phyloP scores from a whole-genome alignment of 2,113 vertebrate genomes.

The Psammodynastes pulverulentus region DNA sequence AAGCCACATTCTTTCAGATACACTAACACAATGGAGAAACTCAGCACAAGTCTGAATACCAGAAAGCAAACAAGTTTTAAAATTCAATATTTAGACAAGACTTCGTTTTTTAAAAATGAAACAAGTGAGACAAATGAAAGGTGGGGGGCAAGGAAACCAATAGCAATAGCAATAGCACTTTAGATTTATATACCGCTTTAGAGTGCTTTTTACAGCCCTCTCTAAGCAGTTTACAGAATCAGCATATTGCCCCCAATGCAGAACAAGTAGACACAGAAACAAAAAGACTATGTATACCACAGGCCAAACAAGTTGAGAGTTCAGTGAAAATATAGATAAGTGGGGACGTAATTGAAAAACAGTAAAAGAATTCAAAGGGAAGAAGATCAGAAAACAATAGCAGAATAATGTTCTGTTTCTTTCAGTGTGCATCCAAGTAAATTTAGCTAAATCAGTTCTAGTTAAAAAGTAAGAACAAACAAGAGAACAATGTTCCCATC shows the following conservation, averaged over 20 bases:
- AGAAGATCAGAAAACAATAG: background rate
- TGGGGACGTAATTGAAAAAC: background rate
- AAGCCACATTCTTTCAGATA: background rate
- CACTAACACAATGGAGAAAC: background rate
- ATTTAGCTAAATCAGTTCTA: background rate
- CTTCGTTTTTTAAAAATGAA: background rate
- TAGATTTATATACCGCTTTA: no score
- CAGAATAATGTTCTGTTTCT: background rate
- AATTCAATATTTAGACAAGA: background rate
- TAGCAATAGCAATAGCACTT: no score
- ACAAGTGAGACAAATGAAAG: background rate
- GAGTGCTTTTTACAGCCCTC: no score
- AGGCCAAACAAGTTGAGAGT: background rate
- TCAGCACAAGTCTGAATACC: background rate
- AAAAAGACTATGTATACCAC: background rate
- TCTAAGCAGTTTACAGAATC: no score
- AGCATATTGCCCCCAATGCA: no score
- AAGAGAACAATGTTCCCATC: background rate
- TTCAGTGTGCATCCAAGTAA: background rate
- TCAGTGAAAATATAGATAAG: background rate
- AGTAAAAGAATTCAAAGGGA: background rate
- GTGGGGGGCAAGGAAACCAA: background rate
- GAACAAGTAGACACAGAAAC: background rate
- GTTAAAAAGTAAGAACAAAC: background rate
- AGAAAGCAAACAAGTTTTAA: background rate